phyloP scores from a whole-genome alignment of 1,140 invertebrate genomes.

The Zaprionus kolodkinae region DNA sequence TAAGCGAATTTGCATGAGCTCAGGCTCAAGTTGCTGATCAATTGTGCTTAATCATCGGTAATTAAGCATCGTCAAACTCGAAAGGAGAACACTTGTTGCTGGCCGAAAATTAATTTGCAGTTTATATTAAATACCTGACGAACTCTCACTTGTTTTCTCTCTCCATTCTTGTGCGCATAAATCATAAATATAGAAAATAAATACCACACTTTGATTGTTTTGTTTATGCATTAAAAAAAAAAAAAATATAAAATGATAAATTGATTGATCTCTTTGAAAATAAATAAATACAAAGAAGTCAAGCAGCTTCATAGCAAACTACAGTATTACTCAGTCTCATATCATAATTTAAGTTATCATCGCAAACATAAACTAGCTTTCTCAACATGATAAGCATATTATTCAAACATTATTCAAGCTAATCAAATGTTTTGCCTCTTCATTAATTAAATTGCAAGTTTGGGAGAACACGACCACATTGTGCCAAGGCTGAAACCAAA shows the following conservation, averaged over 20 bases:
- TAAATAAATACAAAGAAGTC: neutral
- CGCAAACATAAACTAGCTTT: neutral
- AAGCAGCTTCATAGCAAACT: neutral
- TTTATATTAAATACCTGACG: neutral
- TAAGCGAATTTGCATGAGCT: slow-evolving; percentile 12
- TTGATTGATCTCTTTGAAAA: no score
- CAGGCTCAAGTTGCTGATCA: slow-evolving; percentile 34
- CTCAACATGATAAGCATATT: neutral
- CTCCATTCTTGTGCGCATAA: neutral
- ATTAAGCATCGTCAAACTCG: slow-evolving; percentile 35
- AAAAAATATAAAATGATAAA: no score
- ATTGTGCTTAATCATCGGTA: slow-evolving; percentile 71
- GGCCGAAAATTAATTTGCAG: neutral
- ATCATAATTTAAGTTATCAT: neutral
- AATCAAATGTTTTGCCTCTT: slow-evolving; percentile 68
- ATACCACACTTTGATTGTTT: neutral
- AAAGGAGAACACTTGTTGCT: neutral
- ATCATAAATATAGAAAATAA: neutral
- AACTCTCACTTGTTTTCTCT: neutral
- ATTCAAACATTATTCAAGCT: slow-evolving; percentile 9
- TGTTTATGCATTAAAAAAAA: neutral
- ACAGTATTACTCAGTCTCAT: neutral
- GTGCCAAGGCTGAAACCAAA: slow-evolving; percentile 37
- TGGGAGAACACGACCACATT: slow-evolving; percentile 16
- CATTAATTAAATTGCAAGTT: slow-evolving; percentile 74